Evolutionary conservation across 2,888 invertebrate species (phyloP), one percentile per base, ranked within the genome.

Genomic region (Malthinus seriepunctatus): DNA sequence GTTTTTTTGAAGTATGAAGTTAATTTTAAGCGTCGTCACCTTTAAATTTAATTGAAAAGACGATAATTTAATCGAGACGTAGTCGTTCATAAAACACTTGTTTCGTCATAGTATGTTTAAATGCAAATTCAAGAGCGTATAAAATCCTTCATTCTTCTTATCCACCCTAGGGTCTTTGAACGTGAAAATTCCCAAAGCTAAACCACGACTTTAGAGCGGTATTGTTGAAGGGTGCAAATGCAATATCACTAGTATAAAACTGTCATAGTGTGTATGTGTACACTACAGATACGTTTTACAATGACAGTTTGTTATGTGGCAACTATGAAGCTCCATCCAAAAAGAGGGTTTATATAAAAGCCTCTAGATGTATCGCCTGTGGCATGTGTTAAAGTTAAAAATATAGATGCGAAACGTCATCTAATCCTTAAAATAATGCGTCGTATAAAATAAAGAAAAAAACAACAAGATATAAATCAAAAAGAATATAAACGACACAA

Each of bases 291-390:
- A 39, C 46, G 31, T 54, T 53, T 61, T 56, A 61, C 61, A 61
- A 34, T 61, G 56, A 61, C 61, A 57, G 56, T 61, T 56, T 56
- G 56, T 60, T 55, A 60, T 52, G 51, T 52, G 15, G 47, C 34
- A 60, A 44, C 37, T 53, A 53, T 51, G 56, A 23, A 35, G 8
- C 45, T 51, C 55, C 37, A 56, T 60, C 51, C 51, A 44, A 47
- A 42, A 51, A 38, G 32, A 55, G 23, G 23, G 14, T 42, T 48
- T 44, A 56, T 32, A 48, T 42, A 46, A 55, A 59, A 60, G 46
- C 46, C 10, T 31, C 15, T 52, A n/a, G 33, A 51, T 47, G 34
- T 46, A 56, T 39, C 38, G 47, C 51, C 33, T 46, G 9, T 51
- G 37, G 51, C 51, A 51, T 51, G 59, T 47, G 59, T 39, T 59